These are phyloP conservation scores for Cyanistes caeruleus DNA, from an alignment of 2,113 vertebrate genomes.

Conservation along the genomic window DNA sequence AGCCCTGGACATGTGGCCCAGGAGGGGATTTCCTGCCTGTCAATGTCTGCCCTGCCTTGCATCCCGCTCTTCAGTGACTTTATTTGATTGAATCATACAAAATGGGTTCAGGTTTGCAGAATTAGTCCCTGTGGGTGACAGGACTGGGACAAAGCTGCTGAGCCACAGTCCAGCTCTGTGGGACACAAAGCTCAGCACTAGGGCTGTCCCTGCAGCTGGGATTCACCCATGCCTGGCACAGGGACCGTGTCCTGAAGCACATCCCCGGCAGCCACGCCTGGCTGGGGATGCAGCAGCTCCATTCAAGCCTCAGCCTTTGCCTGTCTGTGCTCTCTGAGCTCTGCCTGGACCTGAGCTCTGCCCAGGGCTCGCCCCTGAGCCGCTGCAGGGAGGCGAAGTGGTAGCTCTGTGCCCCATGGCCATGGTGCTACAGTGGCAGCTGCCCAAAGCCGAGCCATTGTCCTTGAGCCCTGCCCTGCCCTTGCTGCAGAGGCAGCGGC, in stretches of 20 bases:
- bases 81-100: not conserved
- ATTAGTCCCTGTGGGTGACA: accelerated
- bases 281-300: accelerated
- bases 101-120: not conserved
- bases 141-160: accelerated
- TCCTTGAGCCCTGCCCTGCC: slow-evolving; percentile 70
- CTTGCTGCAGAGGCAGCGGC: not conserved
- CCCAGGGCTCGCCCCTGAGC: not conserved
- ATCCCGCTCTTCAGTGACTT: not conserved
- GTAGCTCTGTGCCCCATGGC: not conserved
- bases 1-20: accelerated
- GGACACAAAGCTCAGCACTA: accelerated
- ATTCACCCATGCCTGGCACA: accelerated
- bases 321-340: not conserved
- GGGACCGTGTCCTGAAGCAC: not conserved
- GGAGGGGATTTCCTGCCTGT: not conserved
- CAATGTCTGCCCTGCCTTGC: not conserved
- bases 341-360: not conserved
- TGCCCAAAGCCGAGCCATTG: not conserved
- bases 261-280: accelerated
- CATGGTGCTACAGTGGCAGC: not conserved
- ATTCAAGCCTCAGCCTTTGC: not conserved
- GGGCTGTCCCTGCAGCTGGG: not conserved
- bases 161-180: not conserved
- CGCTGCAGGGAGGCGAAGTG: accelerated